phyloP scores from a whole-genome alignment of 2,888 invertebrate genomes.

The Flexamia atlantica region DNA sequence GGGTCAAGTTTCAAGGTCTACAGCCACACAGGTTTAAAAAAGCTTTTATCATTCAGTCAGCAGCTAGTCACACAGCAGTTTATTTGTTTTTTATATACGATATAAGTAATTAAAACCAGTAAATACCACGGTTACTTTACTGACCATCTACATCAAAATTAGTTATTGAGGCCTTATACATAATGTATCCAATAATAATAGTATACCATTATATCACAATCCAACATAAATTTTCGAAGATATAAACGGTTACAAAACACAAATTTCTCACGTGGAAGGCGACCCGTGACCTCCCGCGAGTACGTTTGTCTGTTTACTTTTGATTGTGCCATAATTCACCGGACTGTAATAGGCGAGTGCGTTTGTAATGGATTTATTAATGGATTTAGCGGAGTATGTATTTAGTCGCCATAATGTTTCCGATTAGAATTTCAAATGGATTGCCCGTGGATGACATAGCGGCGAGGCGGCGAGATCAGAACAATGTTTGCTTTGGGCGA shows the following conservation, averaged over 20 bases:
- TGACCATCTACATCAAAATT: no score
- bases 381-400: slow-evolving; percentile 56
- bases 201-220: background rate
- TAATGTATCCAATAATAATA: background rate
- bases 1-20: no score
- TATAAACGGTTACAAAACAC: background rate
- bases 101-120: no score
- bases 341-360: background rate
- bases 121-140: no score
- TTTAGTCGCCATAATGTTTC: slow-evolving; percentile 61
- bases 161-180: no score
- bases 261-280: slow-evolving; percentile 21
- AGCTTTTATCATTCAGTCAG: no score
- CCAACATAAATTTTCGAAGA: background rate
- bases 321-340: slow-evolving; percentile 41
- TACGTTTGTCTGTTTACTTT: slow-evolving; percentile 38
- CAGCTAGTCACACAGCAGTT: no score
- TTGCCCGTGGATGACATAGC: slow-evolving; percentile 46
- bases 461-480: slow-evolving; percentile 45
- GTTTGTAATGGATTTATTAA: slow-evolving; percentile 57
- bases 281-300: slow-evolving; percentile 2
- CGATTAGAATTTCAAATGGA: slow-evolving; percentile 62
- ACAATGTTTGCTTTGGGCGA: slow-evolving; percentile 50
- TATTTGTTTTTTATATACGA: no score
- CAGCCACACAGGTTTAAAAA: no score